Evolutionary conservation across 2,113 vertebrate genomes (phyloP).

Genomic region (Eidolon helvum): DNA sequence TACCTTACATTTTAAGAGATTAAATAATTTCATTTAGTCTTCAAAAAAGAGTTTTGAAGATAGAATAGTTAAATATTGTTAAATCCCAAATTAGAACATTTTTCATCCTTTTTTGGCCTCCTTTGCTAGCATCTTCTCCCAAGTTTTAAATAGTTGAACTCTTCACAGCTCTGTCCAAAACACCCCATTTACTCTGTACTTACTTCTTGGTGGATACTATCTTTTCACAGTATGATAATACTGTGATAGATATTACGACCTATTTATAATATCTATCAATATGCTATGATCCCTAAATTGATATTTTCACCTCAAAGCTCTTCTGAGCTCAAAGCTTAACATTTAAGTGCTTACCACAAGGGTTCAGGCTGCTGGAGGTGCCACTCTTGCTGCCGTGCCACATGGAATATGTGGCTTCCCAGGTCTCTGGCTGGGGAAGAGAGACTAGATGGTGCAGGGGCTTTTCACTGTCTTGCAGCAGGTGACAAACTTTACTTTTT

Average conservation of each 20-base stretch:
- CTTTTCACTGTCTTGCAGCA: background rate
- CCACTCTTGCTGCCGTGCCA: rapidly evolving
- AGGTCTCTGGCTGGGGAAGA: background rate
- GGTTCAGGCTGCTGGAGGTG: background rate
- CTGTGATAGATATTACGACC: too few species aligned
- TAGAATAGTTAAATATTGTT: background rate
- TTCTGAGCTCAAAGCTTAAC: background rate
- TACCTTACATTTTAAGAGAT: background rate
- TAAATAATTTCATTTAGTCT: background rate
- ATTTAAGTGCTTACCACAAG: background rate
- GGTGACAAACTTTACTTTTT: background rate
- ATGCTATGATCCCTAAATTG: background rate
- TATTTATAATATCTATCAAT: background rate
- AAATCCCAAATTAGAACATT: background rate
- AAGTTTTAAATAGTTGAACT: background rate
- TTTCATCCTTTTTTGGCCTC: background rate
- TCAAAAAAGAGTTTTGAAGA: background rate
- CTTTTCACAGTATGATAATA: background rate
- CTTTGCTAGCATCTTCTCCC: background rate
- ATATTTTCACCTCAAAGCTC: background rate
- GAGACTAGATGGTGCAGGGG: background rate
- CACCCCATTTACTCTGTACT: background rate
- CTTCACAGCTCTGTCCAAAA: background rate
- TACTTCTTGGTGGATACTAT: background rate
- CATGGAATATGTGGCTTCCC: background rate